phyloP scores from a whole-genome alignment of 2,113 vertebrate species.

The Aphyosemion australe region DNA sequence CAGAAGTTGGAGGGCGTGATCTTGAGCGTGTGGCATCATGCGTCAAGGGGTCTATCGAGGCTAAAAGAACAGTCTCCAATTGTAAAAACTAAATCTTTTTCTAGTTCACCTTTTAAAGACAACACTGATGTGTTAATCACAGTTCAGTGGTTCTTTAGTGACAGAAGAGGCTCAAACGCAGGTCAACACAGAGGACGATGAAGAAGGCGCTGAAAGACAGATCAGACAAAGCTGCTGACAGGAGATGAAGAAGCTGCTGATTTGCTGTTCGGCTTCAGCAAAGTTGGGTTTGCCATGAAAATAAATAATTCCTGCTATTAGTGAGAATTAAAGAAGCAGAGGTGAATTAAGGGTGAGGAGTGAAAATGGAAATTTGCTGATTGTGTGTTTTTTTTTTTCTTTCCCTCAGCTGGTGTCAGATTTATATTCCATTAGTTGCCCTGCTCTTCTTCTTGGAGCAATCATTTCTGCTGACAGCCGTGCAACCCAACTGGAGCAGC shows the following conservation, averaged over 20 bases:
- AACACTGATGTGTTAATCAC: neutral
- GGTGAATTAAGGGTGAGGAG: neutral
- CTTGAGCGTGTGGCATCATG: no score
- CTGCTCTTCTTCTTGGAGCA: constrained; percentile 9
- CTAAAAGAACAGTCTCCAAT: no score
- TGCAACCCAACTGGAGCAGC: constrained; percentile 37
- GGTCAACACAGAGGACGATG: constrained; percentile 2
- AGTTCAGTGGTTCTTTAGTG: constrained; percentile 12
- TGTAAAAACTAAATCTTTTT: no score
- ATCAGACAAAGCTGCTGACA: constrained; percentile 28
- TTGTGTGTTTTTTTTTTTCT: neutral
- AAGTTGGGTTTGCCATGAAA: neutral
- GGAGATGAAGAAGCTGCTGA: constrained; percentile 14
- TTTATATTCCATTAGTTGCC: neutral
- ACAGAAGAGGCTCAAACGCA: constrained; percentile 10
- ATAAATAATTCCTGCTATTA: constrained; percentile 2
- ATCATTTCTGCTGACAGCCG: constrained; percentile 8
- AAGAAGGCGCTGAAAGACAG: constrained; percentile 7
- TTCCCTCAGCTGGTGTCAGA: neutral
- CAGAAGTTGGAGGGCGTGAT: no score
- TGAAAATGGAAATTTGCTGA: constrained; percentile 9
- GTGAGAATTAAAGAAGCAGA: neutral
- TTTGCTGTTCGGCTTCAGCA: constrained; percentile 23
- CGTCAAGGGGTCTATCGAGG: no score
- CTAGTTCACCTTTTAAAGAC: constrained; percentile 4